Evolutionary conservation across 2,113 vertebrate species (phyloP).

Genomic region (Takifugu flavidus): DNA sequence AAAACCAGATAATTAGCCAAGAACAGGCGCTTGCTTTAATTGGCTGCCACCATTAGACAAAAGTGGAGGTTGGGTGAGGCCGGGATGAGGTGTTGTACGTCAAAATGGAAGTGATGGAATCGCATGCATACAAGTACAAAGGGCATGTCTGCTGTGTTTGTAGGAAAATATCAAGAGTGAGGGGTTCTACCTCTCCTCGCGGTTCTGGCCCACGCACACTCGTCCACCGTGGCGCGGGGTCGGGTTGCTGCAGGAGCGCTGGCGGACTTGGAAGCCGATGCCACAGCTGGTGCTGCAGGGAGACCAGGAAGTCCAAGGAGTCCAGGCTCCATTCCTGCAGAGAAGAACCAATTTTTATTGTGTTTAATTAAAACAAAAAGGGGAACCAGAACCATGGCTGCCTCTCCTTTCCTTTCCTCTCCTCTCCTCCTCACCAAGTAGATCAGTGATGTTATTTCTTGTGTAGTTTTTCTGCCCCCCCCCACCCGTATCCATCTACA

Average conservation of each 20-base stretch:
- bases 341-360: neutral
- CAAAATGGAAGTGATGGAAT: no score
- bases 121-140: no score
- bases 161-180: neutral
- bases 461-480: no score
- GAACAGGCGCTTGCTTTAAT: slow-evolving; percentile 22
- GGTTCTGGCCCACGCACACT: slow-evolving; percentile 96
- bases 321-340: slow-evolving; percentile 93
- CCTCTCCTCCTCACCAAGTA: no score
- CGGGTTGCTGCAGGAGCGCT: slow-evolving; percentile 96
- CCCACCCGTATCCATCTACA: no score
- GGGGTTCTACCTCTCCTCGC: slow-evolving; percentile 84
- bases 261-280: slow-evolving; percentile 96
- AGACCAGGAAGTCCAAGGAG: slow-evolving; percentile 94
- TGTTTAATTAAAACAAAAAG: no score
- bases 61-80: no score
- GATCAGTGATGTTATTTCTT: no score
- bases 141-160: neutral
- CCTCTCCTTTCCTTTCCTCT: no score
- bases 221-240: slow-evolving; percentile 91
- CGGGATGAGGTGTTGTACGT: no score
- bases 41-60: no score
- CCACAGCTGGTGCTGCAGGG: slow-evolving; percentile 95
- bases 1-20: slow-evolving; percentile 65
- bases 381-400: no score